Percentiles rank a stretch among this genome's conserved stretches.
phyloP scores from a whole-genome alignment of 2,797 vertebrate species.

The Sparus aurata region DNA sequence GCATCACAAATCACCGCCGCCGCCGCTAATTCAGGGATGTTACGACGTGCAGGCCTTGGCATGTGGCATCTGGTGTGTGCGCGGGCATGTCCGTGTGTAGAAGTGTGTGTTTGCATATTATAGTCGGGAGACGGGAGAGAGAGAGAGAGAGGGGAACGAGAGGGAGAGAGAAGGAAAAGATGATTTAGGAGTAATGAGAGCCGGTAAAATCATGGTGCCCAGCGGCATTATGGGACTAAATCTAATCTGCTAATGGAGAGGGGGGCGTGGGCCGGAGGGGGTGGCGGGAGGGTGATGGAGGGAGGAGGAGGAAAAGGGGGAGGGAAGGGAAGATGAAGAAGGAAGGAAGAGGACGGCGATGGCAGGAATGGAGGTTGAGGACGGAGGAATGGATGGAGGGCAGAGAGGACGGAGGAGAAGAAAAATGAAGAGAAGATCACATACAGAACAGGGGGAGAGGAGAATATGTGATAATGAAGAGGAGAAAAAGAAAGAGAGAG shows the following conservation, averaged over 20 bases:
- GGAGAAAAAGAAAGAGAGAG: neutral
- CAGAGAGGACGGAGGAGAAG: slow-evolving; percentile 13
- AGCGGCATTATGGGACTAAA: slow-evolving; percentile 82
- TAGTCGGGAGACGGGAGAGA: slow-evolving; percentile 28
- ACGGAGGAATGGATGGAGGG: slow-evolving; percentile 34
- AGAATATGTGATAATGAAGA: neutral
- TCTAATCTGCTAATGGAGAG: slow-evolving; percentile 84
- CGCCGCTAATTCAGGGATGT: slow-evolving; percentile 68
- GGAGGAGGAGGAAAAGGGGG: slow-evolving; percentile 23
- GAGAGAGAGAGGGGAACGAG: slow-evolving; percentile 5
- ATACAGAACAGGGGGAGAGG: neutral
- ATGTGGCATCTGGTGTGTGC: slow-evolving; percentile 54
- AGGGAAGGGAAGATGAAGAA: slow-evolving; percentile 35
- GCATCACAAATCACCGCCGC: slow-evolving; percentile 75
- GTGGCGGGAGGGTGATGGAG: slow-evolving; percentile 23
- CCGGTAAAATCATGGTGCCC: slow-evolving; percentile 82
- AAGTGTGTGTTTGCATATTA: slow-evolving; percentile 67
- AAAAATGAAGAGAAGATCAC: neutral
- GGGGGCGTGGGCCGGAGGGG: slow-evolving; percentile 39
- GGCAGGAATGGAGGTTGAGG: slow-evolving; percentile 53
- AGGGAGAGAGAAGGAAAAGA: slow-evolving; percentile 66
- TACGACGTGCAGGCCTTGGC: slow-evolving; percentile 56
- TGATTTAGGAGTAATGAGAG: slow-evolving; percentile 85
- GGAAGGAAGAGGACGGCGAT: slow-evolving; percentile 50
- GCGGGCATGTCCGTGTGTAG: slow-evolving; percentile 22